Evolutionary conservation across 2,113 vertebrate species (phyloP).

Genomic region (Oxyruncus cristatus): DNA sequence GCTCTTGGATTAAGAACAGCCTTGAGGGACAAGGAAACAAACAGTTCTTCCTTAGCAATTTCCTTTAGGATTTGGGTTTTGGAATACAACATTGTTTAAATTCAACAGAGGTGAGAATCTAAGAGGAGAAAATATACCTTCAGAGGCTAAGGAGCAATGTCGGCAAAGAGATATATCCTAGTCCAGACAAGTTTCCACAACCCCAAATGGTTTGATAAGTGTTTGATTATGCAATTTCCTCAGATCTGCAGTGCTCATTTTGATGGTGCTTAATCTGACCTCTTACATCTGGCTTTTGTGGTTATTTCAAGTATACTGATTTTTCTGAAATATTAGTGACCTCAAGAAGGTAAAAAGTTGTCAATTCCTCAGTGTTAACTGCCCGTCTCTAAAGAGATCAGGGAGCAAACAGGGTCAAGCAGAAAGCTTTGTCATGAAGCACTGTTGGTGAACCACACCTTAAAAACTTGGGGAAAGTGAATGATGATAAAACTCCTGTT

Average conservation of each 20-base stretch:
- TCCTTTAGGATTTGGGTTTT: not conserved
- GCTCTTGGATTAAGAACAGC: not conserved
- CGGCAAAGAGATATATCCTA: not conserved
- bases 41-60: not conserved
- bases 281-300: not conserved
- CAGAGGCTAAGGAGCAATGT: accelerated
- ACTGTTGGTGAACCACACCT: not conserved
- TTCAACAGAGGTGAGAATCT: not conserved
- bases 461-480: not conserved
- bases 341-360: not conserved
- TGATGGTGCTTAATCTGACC: not conserved
- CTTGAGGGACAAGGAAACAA: not conserved
- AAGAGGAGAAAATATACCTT: not conserved
- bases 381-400: not conserved
- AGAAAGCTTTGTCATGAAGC: not conserved
- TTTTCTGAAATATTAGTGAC: not conserved
- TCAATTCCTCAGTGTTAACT: not conserved
- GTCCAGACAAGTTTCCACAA: not conserved
- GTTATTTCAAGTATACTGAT: not conserved
- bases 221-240: not conserved
- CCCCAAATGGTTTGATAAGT: not conserved
- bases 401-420: not conserved
- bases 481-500: not conserved
- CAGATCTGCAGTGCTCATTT: not conserved
- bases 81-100: not conserved